These are phyloP conservation scores for Esox niger DNA, from an alignment of 2,113 vertebrate genomes.

Conservation along the genomic window DNA sequence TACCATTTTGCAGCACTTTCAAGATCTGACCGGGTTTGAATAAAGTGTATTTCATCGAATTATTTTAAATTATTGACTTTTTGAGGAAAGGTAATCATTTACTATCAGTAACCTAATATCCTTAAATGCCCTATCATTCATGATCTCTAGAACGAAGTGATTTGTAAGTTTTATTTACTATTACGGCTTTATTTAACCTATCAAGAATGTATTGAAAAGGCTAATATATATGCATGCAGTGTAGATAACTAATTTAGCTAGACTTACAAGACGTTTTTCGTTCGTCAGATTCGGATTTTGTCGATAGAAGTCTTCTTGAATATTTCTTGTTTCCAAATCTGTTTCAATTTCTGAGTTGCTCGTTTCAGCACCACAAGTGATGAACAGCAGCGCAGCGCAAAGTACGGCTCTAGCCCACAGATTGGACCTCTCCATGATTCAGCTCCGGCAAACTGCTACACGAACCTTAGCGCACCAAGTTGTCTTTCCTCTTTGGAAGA, in stretches of 20 bases:
- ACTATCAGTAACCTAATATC: too few relatives aligned
- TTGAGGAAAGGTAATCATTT: too few relatives aligned
- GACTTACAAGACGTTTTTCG: constrained; percentile 71
- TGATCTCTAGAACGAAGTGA: too few relatives aligned
- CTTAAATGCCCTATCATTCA: too few relatives aligned
- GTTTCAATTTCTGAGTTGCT: constrained; percentile 56
- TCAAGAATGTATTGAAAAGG: background rate
- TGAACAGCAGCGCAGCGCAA: constrained; percentile 63
- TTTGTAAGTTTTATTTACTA: too few relatives aligned
- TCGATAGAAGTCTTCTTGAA: constrained; percentile 64
- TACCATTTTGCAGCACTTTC: too few relatives aligned
- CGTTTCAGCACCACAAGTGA: constrained; percentile 47
- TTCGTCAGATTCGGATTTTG: constrained; percentile 67
- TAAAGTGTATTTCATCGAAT: too few relatives aligned
- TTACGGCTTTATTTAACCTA: too few relatives aligned
- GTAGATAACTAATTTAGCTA: background rate
- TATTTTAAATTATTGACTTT: too few relatives aligned
- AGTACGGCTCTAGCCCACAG: constrained; percentile 61
- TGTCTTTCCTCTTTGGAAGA: constrained; percentile 15
- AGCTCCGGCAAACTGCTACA: constrained; percentile 23
- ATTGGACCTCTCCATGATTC: constrained; percentile 63
- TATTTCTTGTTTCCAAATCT: constrained; percentile 65
- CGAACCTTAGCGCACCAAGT: constrained; percentile 6
- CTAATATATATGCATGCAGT: background rate
- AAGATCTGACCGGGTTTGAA: too few relatives aligned